These are phyloP conservation scores for Sparus aurata DNA, from an alignment of 2,797 vertebrate genomes.

Conservation along the genomic window DNA sequence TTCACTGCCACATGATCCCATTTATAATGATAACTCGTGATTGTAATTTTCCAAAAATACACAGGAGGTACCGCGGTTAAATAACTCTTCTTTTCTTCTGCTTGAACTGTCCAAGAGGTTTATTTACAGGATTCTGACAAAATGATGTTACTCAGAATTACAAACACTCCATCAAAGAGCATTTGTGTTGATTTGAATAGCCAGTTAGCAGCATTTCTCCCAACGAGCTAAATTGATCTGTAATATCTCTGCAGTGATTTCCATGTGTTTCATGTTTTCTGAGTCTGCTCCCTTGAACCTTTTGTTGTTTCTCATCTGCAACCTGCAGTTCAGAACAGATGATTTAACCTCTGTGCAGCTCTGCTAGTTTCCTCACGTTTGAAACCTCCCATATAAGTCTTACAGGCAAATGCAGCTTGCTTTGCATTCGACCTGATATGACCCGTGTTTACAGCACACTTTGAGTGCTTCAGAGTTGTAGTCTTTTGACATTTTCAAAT, in stretches of 20 bases:
- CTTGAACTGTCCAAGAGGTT: neutral
- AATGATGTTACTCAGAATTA: neutral
- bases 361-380: neutral
- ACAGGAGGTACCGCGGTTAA: neutral
- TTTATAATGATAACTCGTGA: neutral
- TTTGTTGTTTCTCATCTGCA: slow-evolving; percentile 7
- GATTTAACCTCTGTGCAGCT: slow-evolving; percentile 7
- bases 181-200: neutral
- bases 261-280: neutral
- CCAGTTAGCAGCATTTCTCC: neutral
- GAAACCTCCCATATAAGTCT: neutral
- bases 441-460: neutral
- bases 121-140: slow-evolving; percentile 12
- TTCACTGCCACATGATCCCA: slow-evolving; percentile 11
- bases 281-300: neutral
- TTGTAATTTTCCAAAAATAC: slow-evolving; percentile 26
- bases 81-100: neutral
- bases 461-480: neutral
- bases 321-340: slow-evolving; percentile 1
- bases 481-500: neutral
- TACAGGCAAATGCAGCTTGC: neutral
- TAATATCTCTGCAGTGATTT: neutral
- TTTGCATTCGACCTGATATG: neutral
- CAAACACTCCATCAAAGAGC: neutral
- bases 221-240: neutral